phyloP scores from a whole-genome alignment of 2,888 invertebrate genomes.

The Calliphora vomitoria region DNA sequence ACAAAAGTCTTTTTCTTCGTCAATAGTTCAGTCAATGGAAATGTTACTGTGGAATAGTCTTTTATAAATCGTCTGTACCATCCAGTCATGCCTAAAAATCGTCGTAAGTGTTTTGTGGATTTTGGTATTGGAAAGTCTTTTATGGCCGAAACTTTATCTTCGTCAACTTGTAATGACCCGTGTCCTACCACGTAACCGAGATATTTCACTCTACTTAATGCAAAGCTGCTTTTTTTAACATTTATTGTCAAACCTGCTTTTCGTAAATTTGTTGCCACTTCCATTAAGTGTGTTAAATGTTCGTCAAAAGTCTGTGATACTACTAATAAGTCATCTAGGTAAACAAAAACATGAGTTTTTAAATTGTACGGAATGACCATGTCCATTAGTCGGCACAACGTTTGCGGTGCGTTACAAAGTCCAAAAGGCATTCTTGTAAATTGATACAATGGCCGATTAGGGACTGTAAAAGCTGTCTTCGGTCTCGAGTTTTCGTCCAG shows the following conservation, averaged over 20 bases:
- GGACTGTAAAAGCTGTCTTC: constrained; percentile 72
- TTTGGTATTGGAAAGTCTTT: too few relatives aligned
- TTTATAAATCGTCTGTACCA: constrained; percentile 58
- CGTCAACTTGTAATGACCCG: constrained; percentile 47
- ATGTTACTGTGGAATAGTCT: too few relatives aligned
- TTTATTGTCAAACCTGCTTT: too few relatives aligned
- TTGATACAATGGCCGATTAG: constrained; percentile 61
- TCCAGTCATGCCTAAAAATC: constrained; percentile 53
- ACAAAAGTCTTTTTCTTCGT: too few relatives aligned
- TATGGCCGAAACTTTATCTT: constrained; percentile 35
- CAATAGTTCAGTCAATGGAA: too few relatives aligned
- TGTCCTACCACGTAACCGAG: constrained; percentile 24
- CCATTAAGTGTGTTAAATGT: too few relatives aligned
- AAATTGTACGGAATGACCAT: constrained; percentile 8
- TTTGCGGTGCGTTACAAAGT: neutral
- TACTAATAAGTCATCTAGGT: constrained; percentile 25
- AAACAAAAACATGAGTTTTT: constrained; percentile 2
- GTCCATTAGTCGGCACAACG: constrained; percentile 29
- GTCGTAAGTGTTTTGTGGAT: constrained; percentile 5
- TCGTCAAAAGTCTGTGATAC: neutral
- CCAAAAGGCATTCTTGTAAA: constrained; percentile 63
- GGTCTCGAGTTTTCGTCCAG: too few relatives aligned
- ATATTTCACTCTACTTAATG: too few relatives aligned
- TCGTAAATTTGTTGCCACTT: too few relatives aligned
- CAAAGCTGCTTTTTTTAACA: too few relatives aligned